phyloP scores from a whole-genome alignment of 2,797 vertebrate species.

The Brotogeris chrysoptera region DNA sequence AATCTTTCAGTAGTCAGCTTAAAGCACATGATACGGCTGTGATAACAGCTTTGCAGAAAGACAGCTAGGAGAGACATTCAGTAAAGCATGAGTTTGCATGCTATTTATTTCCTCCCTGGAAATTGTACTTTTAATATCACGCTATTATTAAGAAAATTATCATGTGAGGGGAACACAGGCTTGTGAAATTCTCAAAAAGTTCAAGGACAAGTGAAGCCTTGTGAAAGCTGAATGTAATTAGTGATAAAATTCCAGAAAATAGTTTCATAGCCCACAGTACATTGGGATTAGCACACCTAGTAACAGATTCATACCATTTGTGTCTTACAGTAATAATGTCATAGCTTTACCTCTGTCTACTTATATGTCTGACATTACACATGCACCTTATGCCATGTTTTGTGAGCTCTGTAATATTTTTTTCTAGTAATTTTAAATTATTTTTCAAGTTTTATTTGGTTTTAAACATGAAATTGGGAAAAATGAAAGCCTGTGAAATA shows the following conservation, averaged over 20 bases:
- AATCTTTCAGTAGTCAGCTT: background rate
- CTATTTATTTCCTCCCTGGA: background rate
- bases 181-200: background rate
- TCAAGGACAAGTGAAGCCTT: constrained; percentile 1
- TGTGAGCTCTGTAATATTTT: background rate
- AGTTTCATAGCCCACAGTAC: background rate
- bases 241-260: background rate
- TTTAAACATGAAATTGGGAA: background rate
- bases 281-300: background rate
- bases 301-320: background rate
- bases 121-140: background rate
- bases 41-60: background rate
- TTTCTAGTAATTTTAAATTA: background rate
- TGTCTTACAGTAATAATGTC: background rate
- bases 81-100: background rate
- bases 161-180: background rate
- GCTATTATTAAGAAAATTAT: background rate
- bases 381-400: accelerated
- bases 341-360: background rate
- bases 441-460: background rate
- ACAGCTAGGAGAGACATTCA: background rate
- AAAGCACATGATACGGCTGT: background rate
- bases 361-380: background rate
- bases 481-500: background rate
- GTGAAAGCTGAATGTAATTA: background rate